Evolutionary conservation across 2,888 invertebrate species (phyloP).

Genomic region (Pseudoips prasinana): DNA sequence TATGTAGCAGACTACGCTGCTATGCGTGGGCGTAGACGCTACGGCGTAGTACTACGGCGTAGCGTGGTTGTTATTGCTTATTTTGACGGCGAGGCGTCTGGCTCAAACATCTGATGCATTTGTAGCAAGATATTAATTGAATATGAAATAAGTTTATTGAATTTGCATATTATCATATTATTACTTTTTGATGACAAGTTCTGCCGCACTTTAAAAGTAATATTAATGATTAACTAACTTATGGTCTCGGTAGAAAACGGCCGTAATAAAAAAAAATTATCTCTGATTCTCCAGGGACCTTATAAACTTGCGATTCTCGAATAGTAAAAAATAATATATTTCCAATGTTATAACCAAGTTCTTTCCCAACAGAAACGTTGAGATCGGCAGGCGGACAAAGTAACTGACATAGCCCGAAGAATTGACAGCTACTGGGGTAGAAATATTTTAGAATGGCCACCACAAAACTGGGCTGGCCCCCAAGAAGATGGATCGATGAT

Average conservation of each 20-base stretch:
- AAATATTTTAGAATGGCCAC: too few relatives aligned
- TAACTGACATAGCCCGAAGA: too few relatives aligned
- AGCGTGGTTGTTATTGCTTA: conserved; percentile 41
- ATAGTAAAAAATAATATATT: too few relatives aligned
- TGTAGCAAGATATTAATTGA: too few relatives aligned
- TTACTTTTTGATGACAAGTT: background rate
- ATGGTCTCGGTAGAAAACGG: background rate
- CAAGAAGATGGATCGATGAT: too few relatives aligned
- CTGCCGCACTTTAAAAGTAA: background rate
- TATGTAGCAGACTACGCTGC: too few relatives aligned
- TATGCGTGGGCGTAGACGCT: conserved; percentile 53
- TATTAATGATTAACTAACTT: background rate
- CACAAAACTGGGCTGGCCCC: too few relatives aligned
- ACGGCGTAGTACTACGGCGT: conserved; percentile 35
- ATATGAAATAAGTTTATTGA: too few relatives aligned
- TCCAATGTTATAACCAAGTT: too few relatives aligned
- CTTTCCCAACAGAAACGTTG: too few relatives aligned
- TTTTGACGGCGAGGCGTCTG: conserved; percentile 32
- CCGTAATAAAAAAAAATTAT: background rate
- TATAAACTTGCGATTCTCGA: background rate
- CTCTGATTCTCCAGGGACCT: background rate
- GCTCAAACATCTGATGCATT: conserved; percentile 34
- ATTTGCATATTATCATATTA: conserved; percentile 1
- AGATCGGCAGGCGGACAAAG: too few relatives aligned
- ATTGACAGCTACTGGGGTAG: too few relatives aligned